Percentiles rank a stretch among this genome's conserved stretches.
Evolutionary conservation across 92 coral and sea anemone genomes (phyloP).

Genomic region (Phenganax stokvisi): DNA sequence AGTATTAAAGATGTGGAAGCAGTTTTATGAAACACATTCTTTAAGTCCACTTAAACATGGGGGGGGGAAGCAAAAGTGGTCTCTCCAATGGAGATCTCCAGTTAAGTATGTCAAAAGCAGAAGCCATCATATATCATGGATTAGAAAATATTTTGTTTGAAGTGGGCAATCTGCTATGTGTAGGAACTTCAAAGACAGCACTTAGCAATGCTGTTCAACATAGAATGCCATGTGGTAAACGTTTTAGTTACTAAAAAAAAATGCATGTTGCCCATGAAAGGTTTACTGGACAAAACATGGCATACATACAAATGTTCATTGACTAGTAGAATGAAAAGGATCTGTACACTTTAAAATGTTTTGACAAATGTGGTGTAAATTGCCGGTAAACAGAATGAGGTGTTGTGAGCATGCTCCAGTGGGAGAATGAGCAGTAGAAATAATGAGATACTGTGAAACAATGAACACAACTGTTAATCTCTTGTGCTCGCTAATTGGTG

Average conservation of each 20-base stretch:
- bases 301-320: no score
- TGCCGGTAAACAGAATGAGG: no score
- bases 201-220: slow-evolving; percentile 15
- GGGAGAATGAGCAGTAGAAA: slow-evolving; percentile 43
- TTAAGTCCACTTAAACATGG: slow-evolving; percentile 32
- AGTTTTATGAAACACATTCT: slow-evolving; percentile 30
- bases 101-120: no score
- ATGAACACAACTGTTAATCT: slow-evolving; percentile 44
- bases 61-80: slow-evolving; percentile 43
- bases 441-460: slow-evolving; percentile 32
- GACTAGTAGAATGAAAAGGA: no score
- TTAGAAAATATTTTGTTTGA: no score
- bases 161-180: slow-evolving; percentile 38
- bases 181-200: slow-evolving; percentile 32
- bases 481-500: slow-evolving; percentile 25
- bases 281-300: no score
- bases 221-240: neutral
- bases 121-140: slow-evolving; percentile 37
- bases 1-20: slow-evolving; percentile 55
- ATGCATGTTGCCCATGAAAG: no score
- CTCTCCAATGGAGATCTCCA: no score
- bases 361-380: no score
- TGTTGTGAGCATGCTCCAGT: neutral
- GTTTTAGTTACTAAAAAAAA: neutral
- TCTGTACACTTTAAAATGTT: no score